Conservation (phyloP, 2,797 vertebrate genomes). For the Pelochelys cantorii region DNA sequence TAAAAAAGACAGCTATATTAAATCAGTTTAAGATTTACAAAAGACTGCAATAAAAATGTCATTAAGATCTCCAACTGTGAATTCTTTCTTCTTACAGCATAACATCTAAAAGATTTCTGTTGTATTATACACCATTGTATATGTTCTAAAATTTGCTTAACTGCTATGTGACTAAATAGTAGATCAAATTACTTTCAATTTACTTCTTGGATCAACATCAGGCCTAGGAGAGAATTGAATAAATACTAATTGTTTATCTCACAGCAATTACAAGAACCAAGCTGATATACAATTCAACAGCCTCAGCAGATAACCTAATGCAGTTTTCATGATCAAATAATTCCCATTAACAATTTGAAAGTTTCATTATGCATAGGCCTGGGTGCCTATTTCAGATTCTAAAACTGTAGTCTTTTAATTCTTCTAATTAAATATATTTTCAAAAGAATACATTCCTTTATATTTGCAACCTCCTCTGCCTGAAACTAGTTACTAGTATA, state of each 20-base stretch:
- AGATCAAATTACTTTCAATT: constrained; percentile 56
- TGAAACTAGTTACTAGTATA: neutral
- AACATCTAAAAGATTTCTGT: constrained; percentile 12
- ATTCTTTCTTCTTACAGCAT: neutral
- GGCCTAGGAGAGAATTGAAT: constrained; percentile 20
- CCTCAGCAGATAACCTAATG: constrained; percentile 53
- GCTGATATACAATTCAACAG: constrained; percentile 55
- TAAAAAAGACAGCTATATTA: neutral
- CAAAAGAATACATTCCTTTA: neutral
- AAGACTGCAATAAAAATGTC: neutral
- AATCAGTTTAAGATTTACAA: neutral
- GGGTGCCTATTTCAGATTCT: constrained; percentile 6
- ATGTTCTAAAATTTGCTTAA: constrained; percentile 47
- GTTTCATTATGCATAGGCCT: constrained; percentile 2
- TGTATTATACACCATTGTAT: constrained; percentile 8
- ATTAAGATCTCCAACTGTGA: neutral
- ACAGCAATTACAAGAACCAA: constrained; percentile 46
- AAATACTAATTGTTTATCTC: constrained; percentile 56
- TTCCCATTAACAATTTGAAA: constrained; percentile 24
- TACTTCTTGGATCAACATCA: constrained; percentile 49
- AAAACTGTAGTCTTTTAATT: neutral
- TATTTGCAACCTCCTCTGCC: neutral
- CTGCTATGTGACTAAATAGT: constrained; percentile 43
- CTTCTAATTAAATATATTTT: neutral
- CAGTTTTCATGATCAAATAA: constrained; percentile 43